These are phyloP conservation scores for Triplophysa rosa DNA, from an alignment of 2,113 vertebrate genomes.

Conservation along the genomic window DNA sequence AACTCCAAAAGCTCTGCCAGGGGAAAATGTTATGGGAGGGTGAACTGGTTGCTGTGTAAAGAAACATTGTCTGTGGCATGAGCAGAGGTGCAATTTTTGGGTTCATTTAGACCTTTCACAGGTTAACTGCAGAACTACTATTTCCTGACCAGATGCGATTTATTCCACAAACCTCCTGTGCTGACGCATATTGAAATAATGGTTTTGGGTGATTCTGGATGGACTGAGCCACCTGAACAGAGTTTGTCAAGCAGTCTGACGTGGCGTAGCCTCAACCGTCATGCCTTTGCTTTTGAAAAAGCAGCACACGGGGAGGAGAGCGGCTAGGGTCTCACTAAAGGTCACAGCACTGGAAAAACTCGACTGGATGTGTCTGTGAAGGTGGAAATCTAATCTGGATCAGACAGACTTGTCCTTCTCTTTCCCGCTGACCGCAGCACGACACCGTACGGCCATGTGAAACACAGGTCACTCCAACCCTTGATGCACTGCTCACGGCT, in stretches of 20 bases:
- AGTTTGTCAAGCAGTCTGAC: constrained; percentile 12
- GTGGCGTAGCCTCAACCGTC: constrained; percentile 11
- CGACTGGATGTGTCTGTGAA: constrained; percentile 12
- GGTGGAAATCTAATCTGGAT: constrained; percentile 44
- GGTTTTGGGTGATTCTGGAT: neutral
- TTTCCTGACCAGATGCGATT: neutral
- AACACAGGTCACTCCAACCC: constrained; percentile 29
- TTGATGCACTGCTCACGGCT: constrained; percentile 1
- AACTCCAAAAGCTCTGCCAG: neutral
- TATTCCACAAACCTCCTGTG: neutral
- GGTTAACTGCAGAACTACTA: neutral
- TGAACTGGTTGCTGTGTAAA: neutral
- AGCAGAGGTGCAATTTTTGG: neutral
- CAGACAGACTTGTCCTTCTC: constrained; percentile 50
- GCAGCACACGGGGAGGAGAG: constrained; percentile 38
- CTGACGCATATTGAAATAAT: neutral
- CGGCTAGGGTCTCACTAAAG: constrained; percentile 17
- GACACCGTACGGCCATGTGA: constrained; percentile 4
- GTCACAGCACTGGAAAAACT: constrained; percentile 48
- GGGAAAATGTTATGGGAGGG: neutral
- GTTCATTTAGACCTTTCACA: neutral
- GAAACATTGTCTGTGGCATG: neutral
- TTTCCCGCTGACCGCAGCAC: constrained; percentile 28
- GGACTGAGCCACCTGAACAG: neutral
- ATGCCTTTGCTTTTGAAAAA: neutral